Base-by-base conservation (phyloP, 2,113 vertebrate species). In the Thinocorus orbignyianus region DNA sequence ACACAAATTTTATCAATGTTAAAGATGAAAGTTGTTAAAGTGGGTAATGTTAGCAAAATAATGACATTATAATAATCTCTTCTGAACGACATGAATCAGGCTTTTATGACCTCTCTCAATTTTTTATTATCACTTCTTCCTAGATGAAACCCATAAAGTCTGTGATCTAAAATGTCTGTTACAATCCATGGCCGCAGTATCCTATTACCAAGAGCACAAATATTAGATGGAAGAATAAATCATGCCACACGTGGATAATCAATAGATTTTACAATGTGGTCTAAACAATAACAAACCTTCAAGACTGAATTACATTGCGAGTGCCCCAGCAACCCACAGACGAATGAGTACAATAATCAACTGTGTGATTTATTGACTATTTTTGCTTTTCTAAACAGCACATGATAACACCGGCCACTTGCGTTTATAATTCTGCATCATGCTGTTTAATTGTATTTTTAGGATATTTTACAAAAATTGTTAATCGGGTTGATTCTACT, bases 191-290 rank as follows among this genome's bases (percentile, higher is more conserved):
- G 72, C 19, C 65, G 39, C 46, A 76, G 48, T 52, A 86, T 44
- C 25, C 39, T 92, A 57, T 81, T 82, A 92, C 30, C 54, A 49
- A 88, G 14, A 71, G 73, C 52, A 72, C 22, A 96, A 92, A 94
- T 49, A 94, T 9, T 92, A 89, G 8, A 60, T 69, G 71, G 88
- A 97, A 93, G 13, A 94, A 86, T 73, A 96, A 97, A 93, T 78
- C 73, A 68, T 57, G 65, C 39, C 54, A 62, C 44, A 71, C 22
- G 62, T 41, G 11, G 78, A 81, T 84, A 96, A 97, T 80, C 82
- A 95, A 82, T 77, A 72, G 35, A 86, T 89, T 90, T 90, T 86
- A 93, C 33, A 95, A 70, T n/a, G 22, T 65, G 33, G 18, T 70
- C 54, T 80, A 82, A 78, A 81, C 52, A 92, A 12, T 74, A 93